Base-by-base conservation (phyloP, 1,140 invertebrate genomes). In the Drosophila takahashii region DNA sequence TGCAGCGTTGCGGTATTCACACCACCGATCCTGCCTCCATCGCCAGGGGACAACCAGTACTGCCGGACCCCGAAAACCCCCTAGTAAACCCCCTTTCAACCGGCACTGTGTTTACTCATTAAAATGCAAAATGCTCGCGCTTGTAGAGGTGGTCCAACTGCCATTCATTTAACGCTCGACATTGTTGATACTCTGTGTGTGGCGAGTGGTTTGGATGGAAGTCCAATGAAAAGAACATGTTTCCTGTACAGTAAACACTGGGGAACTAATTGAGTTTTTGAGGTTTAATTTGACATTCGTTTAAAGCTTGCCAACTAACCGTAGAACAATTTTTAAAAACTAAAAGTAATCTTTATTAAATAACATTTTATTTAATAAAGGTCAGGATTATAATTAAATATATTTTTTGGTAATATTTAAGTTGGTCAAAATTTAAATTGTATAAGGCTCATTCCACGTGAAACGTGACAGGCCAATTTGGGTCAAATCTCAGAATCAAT, bases 61-160 rank as follows among this genome's bases (percentile, higher is more conserved):
- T 18, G 15, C 7, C 3, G 39, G 15, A 10, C 16, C 42, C 42
- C 42, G 3, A 9, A 15, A 29, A 7, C 13, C 47, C 47, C 47
- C 9, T 16, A 32, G 26, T 29, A n/a, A 44, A 27, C 10, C 29
- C 47, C 18, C 39, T 10, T 36, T 34, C 15, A 13, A 27, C 15
- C 22, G 11, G 11, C 59, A 48, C 61, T 52, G 53, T 77, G 64
- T 83, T 86, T 78, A 83, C 83, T 87, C 83, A 86, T 86, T 86
- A 86, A 86, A 86, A 86, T 86, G 83, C 83, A 86, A 87, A 86
- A 79, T 72, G 75, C 60, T 86, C 47, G 56, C 81, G 37, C 64
- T 66, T 57, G 34, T 42, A 64, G 59, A 59, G 53, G n/a, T 70
- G 57, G 32, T 26, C 37, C 39, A 44, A 39, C 37, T 59, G 71